Percentiles rank a stretch among this genome's conserved stretches.
phyloP scores from a whole-genome alignment of 2,888 invertebrate species.

The Scaptomyza caliginosa region DNA sequence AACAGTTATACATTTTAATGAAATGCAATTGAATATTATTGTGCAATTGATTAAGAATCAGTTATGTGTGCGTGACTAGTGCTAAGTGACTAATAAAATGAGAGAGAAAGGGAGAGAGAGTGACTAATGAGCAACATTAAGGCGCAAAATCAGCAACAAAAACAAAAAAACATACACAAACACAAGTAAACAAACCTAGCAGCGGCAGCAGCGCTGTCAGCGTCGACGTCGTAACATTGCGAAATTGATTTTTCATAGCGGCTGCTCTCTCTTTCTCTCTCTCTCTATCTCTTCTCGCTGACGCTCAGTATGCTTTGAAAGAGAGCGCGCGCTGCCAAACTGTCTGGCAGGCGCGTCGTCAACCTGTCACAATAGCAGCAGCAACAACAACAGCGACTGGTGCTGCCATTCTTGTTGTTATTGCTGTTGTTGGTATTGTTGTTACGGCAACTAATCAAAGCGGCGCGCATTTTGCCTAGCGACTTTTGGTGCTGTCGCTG shows the following conservation, averaged over 20 bases:
- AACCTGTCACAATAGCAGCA: conserved; percentile 59
- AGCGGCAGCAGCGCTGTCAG: conserved; percentile 28
- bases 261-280: conserved; percentile 30
- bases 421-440: conserved; percentile 29
- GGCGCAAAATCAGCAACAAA: conserved; percentile 38
- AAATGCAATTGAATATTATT: conserved; percentile 9
- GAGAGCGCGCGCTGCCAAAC: conserved; percentile 69
- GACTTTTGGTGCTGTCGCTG: conserved; percentile 56
- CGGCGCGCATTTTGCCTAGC: conserved; percentile 46
- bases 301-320: conserved; percentile 2
- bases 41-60: conserved; percentile 29
- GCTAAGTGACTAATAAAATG: background rate
- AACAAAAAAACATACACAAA: conserved; percentile 22
- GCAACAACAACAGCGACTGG: conserved; percentile 18
- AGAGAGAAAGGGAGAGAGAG: background rate
- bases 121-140: conserved; percentile 47
- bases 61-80: conserved; percentile 3
- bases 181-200: conserved; percentile 45
- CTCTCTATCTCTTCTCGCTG: conserved; percentile 1
- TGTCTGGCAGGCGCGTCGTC: conserved; percentile 73
- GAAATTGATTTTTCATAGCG: conserved; percentile 81
- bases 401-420: conserved; percentile 20
- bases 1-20: conserved; percentile 8
- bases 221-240: conserved; percentile 69
- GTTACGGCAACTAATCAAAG: conserved; percentile 67